These are phyloP conservation scores for Boloria selene DNA, from an alignment of 2,888 invertebrate genomes.

Conservation along the genomic window DNA sequence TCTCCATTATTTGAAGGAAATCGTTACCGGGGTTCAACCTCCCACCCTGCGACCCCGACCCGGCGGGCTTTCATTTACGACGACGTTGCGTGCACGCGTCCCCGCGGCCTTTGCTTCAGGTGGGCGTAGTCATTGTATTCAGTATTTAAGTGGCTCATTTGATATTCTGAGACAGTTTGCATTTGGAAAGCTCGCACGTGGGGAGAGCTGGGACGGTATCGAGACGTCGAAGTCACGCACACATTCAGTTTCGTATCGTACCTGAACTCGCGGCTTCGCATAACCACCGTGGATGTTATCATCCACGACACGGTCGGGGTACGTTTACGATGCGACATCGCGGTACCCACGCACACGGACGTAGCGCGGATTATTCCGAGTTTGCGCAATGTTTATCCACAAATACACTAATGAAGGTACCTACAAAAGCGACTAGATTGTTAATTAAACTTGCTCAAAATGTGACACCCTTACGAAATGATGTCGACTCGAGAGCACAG, in stretches of 20 bases:
- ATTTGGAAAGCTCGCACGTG: constrained; percentile 75
- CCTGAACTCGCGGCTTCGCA: not conserved
- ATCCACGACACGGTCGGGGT: not conserved
- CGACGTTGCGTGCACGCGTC: constrained; percentile 78
- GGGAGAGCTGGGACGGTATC: constrained; percentile 59
- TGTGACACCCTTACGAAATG: constrained; percentile 81
- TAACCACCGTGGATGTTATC: not conserved
- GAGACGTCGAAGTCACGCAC: constrained; percentile 61
- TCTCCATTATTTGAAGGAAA: constrained; percentile 80
- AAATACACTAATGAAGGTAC: constrained; percentile 82
- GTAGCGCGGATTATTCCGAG: constrained; percentile 56
- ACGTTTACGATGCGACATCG: constrained; percentile 41
- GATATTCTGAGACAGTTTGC: constrained; percentile 81
- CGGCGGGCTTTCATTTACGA: constrained; percentile 75
- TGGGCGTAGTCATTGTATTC: constrained; percentile 78
- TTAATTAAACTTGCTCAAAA: constrained; percentile 83
- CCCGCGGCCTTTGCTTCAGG: constrained; percentile 76
- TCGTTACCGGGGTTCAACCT: constrained; percentile 77
- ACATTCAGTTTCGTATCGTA: constrained; percentile 40
- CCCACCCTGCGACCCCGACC: constrained; percentile 69
- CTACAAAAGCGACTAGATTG: constrained; percentile 82
- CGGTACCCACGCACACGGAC: constrained; percentile 60
- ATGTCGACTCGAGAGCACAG: constrained; percentile 73
- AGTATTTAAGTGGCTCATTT: constrained; percentile 81
- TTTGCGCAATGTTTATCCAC: constrained; percentile 79